Base-by-base conservation (phyloP, 2,888 invertebrate species). In the Phrixothrix hirtus region DNA sequence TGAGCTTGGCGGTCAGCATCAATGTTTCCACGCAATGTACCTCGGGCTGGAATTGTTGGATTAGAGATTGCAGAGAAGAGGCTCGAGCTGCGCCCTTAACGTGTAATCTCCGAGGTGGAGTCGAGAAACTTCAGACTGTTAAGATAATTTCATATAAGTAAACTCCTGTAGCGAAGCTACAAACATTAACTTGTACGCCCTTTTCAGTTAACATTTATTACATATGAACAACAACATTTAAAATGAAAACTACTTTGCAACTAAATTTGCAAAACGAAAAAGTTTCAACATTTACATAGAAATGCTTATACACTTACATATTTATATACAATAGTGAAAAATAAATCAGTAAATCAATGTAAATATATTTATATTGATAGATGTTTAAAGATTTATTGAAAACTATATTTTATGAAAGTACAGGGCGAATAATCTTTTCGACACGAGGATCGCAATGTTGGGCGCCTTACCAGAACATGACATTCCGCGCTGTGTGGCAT, bases 21-120 rank as follows among this genome's bases (percentile, higher is more conserved):
- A 73, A 73, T 73, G 73, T 74, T 75, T 75, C 69, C 69, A 68
- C 66, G 70, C 74, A 69, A 75, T 75, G 68, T 73, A 75, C 66
- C 71, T 65, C 65, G 68, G 68, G 65, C 65, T 67, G 66, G 62
- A 70, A 70, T 70, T 70, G 69, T 67, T 68, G 68, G 68, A 68
- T 67, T 64, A 66, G 67, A 68, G 69, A 68, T 69, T 70, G 68
- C 68, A 66, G 62, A 62, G 60, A 61, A 64, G 63, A 65, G 64
- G 63, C 59, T 64, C 59, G 61, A 59, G 56, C 65, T 62, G 63
- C 66, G 56, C 55, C 55, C 65, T 66, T 67, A 68, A 69, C 68
- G 68, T 66, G 67, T 70, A 70, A 72, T 70, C 72, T 71, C 63
- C 60, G 67, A 70, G 65, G 65, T 65, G 59, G 63, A 63, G 65